Base-by-base conservation (phyloP, 2,888 invertebrate genomes). In the Gastrophysa polygoni region DNA sequence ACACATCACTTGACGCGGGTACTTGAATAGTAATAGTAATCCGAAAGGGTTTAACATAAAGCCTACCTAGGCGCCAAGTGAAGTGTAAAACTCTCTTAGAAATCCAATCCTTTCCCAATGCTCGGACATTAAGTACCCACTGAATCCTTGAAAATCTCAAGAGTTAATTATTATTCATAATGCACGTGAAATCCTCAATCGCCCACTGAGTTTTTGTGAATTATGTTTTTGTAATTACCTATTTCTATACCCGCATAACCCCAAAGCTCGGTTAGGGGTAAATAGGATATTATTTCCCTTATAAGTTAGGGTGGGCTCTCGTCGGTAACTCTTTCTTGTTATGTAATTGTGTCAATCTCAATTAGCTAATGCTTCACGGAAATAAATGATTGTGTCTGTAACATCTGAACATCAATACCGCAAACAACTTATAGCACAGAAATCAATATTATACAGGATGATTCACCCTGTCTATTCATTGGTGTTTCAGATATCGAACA, bases 161-260 rank as follows among this genome's bases (percentile, higher is more conserved):
- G 62, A 69, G 68, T 68, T 68, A 55, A 60, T 67, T 54, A 73
- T 72, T 70, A 72, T 73, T 73, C 72, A 72, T 68, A 65, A 61
- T 67, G 66, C 67, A 64, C 66, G 68, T 65, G 18, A n/a, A 67
- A 64, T 59, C 38, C 38, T 38, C 14, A 70, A 68, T 63, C 66
- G 63, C 75, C 73, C 56, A 68, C 74, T 70, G 74, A 58, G 72
- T 71, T 71, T 73, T 75, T 75, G 73, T 73, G 63, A 69, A 72
- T 68, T 71, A 62, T 57, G 66, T 71, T 72, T 73, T 75, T 57
- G 60, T 62, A 62, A 66, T 66, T 73, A 71, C 64, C 75, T 68
- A 68, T 72, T 71, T 71, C 63, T 68, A 67, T 69, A 59, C 74
- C 73, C 73, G 73, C 73, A 74, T 74, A 55, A 64, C 61, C 67